phyloP scores from a whole-genome alignment of 2,113 vertebrate genomes.

The Pygoscelis antarcticus region DNA sequence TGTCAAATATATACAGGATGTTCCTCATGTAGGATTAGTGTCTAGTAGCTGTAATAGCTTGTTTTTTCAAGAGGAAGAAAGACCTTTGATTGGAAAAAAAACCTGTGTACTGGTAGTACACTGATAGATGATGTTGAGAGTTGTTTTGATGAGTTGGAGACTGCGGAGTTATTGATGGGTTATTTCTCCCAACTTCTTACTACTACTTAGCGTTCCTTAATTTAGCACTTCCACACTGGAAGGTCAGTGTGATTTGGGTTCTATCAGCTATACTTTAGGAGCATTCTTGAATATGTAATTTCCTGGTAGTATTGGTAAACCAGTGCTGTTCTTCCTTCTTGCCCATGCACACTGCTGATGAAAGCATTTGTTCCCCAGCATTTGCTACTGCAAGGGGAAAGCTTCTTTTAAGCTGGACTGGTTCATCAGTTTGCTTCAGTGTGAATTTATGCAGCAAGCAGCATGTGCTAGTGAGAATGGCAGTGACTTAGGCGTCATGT shows the following conservation, averaged over 20 bases:
- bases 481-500: not conserved
- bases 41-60: not conserved
- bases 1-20: not conserved
- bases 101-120: not conserved
- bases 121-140: not conserved
- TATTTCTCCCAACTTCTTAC: not conserved
- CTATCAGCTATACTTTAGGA: not conserved
- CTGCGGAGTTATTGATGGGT: not conserved
- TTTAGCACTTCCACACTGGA: not conserved
- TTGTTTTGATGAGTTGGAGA: not conserved
- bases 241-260: not conserved
- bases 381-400: not conserved
- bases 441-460: not conserved
- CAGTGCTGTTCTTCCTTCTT: not conserved
- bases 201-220: not conserved
- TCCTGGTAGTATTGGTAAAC: not conserved
- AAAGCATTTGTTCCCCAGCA: not conserved
- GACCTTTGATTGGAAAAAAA: too few species aligned
- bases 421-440: not conserved
- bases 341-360: not conserved
- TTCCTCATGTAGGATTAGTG: not conserved
- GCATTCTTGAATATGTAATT: not conserved
- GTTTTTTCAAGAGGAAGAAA: not conserved
- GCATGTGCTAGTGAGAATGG: not conserved
- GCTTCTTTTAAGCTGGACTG: not conserved